Evolutionary conservation across 2,888 invertebrate genomes (phyloP).

Genomic region (Calameuta filiformis): DNA sequence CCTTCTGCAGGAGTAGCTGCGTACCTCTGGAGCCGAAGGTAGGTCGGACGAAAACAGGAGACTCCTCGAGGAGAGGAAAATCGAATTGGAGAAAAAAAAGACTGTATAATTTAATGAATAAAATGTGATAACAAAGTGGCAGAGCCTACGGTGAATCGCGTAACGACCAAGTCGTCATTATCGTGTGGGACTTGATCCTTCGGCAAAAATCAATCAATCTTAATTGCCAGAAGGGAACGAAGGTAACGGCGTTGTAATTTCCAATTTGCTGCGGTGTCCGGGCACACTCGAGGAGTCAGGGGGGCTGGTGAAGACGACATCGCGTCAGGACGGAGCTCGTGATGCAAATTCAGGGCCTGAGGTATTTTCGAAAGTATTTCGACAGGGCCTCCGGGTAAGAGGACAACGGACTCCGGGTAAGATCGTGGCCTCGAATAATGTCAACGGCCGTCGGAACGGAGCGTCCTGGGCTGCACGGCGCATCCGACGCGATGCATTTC

Average conservation of each 20-base stretch:
- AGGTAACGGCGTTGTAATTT: slow-evolving; percentile 49
- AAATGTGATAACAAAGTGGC: background rate
- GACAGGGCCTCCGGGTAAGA: background rate
- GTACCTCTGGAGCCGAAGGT: background rate
- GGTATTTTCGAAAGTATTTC: slow-evolving; percentile 41
- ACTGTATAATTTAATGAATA: background rate
- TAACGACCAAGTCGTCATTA: background rate
- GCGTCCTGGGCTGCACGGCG: background rate
- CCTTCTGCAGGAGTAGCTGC: background rate
- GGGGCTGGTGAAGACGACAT: no score
- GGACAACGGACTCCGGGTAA: background rate
- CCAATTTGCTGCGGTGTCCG: slow-evolving; percentile 60
- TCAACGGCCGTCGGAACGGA: background rate
- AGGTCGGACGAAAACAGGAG: background rate
- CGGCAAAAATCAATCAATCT: slow-evolving; percentile 51
- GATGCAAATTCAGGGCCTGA: slow-evolving; percentile 16
- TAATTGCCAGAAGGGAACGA: slow-evolving; percentile 36
- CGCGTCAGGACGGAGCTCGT: background rate
- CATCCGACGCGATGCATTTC: background rate
- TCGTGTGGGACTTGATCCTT: background rate
- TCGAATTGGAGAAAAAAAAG: background rate
- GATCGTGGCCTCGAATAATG: background rate
- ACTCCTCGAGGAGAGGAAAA: background rate
- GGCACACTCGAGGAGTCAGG: slow-evolving; percentile 12
- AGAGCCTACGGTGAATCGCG: background rate